phyloP scores from a whole-genome alignment of 2,113 vertebrate species.

The Stictonetta naevosa region DNA sequence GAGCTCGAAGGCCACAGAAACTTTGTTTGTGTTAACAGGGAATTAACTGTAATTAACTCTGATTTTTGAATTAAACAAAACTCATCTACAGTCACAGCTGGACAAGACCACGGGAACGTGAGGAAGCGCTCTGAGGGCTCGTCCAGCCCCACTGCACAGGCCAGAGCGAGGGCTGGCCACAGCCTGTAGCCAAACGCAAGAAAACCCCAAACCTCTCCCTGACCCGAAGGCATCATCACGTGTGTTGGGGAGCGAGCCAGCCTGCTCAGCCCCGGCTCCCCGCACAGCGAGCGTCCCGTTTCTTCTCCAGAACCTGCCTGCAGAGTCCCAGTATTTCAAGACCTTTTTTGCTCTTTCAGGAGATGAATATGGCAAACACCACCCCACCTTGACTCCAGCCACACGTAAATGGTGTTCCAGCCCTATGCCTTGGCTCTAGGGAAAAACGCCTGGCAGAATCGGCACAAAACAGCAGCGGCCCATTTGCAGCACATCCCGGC shows the following conservation, averaged over 20 bases:
- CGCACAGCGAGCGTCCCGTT: fast-evolving
- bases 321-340: neutral
- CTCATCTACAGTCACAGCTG: neutral
- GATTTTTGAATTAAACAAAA: neutral
- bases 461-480: neutral
- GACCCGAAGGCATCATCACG: neutral
- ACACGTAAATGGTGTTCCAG: neutral
- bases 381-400: neutral
- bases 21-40: neutral
- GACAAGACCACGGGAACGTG: neutral
- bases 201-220: fast-evolving
- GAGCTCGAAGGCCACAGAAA: neutral
- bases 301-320: no score
- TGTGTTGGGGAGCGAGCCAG: neutral
- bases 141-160: neutral
- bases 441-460: fast-evolving
- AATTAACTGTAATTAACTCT: neutral
- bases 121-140: neutral
- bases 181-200: neutral
- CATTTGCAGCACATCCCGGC: neutral
- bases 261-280: no score
- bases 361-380: neutral
- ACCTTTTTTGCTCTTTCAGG: neutral
- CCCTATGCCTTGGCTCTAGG: fast-evolving
- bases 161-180: neutral